Evolutionary conservation across 2,113 vertebrate genomes (phyloP).

Genomic region (Hiodon alosoides): DNA sequence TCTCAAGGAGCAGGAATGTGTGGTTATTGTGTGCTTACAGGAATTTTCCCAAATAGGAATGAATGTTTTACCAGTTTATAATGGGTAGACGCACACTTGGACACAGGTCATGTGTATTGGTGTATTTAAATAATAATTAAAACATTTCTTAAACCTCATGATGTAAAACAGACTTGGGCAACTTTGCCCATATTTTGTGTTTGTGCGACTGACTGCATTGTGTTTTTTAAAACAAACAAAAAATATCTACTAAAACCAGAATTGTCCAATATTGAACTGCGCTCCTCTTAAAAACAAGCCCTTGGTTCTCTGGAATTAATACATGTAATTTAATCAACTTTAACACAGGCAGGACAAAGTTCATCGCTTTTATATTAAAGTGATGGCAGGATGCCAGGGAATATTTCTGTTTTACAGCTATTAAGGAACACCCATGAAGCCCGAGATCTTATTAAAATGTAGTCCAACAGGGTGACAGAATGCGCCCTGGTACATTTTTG

Average conservation of each 20-base stretch:
- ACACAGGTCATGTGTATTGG: too few species aligned
- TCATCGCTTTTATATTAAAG: slow-evolving; percentile 12
- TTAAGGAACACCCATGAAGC: slow-evolving; percentile 48
- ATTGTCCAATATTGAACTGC: not conserved
- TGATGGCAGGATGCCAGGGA: slow-evolving; percentile 15
- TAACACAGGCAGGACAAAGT: not conserved
- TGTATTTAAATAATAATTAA: too few species aligned
- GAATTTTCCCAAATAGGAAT: slow-evolving; percentile 9
- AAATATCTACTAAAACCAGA: too few species aligned
- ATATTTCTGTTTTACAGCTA: slow-evolving; percentile 18
- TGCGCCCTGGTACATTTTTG: slow-evolving; percentile 20
- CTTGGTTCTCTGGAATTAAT: not conserved
- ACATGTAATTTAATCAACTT: slow-evolving; percentile 6
- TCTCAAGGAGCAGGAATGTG: slow-evolving; percentile 22
- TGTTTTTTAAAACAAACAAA: too few species aligned
- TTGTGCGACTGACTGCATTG: too few species aligned
- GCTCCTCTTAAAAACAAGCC: not conserved
- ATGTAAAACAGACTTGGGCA: too few species aligned
- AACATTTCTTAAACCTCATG: too few species aligned
- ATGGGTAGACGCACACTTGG: too few species aligned
- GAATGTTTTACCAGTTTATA: not conserved
- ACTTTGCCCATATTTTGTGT: too few species aligned
- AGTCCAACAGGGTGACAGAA: slow-evolving; percentile 27
- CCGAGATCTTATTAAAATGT: slow-evolving; percentile 27
- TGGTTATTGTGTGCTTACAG: slow-evolving; percentile 13